Evolutionary conservation across 2,113 vertebrate genomes (phyloP), one percentile per base, ranked within the genome.

Genomic region (Pseudopipra pipra): DNA sequence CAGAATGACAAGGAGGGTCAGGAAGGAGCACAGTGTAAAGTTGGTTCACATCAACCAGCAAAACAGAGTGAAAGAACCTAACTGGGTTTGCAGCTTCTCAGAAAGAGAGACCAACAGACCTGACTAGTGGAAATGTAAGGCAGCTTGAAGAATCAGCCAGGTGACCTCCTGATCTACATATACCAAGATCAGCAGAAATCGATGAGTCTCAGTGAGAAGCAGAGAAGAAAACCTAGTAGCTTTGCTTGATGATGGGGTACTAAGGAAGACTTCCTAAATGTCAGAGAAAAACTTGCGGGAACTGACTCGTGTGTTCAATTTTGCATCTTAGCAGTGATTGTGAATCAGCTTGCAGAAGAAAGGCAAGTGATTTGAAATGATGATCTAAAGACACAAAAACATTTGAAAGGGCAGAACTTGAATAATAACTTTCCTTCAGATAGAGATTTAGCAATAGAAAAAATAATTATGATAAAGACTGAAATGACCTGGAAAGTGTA

Each of bases 11-110:
- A 9, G 56, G 39, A 28, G 28, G 7, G 35, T 58, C 14, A 1
- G 0, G 18, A 63, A 54, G 66, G 31, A 85, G 9, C 0, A 0
- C 12, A 2, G 12, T 16, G 25, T 58, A 14, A 78, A 61, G 21
- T 0, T 41, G 43, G 35, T 25, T 61, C 33, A 47, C 4, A 15
- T 41, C 4, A 9, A 30, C 27, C 1, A 6, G 46, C 46, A 37
- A 43, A 68, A 21, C 56, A 84, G 67, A 58, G 39, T 20, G 35
- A 28, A 68, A 31, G 14, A 49, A 24, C 17, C 30, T 23, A 28
- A 43, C 0, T 35, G 49, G 14, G 49, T 52, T 55, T 70, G 33
- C 59, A 44, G 23, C 65, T 21, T 39, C 33, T 56, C 51, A 24
- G 31, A 63, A 75, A 41, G 35, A 37, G 43, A 68, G 18, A 27